phyloP scores from a whole-genome alignment of 2,797 vertebrate genomes.

The Urosaurus nigricauda region DNA sequence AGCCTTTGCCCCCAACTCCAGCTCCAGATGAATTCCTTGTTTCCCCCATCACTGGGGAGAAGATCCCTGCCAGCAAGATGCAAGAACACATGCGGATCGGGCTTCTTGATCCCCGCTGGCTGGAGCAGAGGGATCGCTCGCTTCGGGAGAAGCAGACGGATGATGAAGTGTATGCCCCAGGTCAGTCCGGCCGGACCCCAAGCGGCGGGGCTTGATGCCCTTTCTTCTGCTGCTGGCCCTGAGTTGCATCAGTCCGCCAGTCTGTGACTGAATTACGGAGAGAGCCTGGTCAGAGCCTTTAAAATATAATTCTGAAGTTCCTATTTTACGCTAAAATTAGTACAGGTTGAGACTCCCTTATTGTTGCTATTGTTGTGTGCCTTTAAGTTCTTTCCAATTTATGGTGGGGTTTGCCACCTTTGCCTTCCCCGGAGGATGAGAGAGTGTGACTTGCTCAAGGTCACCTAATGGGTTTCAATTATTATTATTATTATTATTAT shows the following conservation, averaged over 20 bases:
- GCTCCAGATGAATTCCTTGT: slow-evolving; percentile 94
- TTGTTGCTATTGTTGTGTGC: too few species aligned
- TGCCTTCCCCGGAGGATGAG: too few species aligned
- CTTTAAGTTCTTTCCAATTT: too few species aligned
- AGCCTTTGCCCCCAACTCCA: slow-evolving; percentile 81
- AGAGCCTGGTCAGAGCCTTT: rapidly evolving
- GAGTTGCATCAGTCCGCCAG: neutral
- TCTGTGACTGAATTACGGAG: neutral
- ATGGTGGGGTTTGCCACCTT: too few species aligned
- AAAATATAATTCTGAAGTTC: too few species aligned
- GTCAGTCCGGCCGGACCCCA: slow-evolving; percentile 58
- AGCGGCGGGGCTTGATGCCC: rapidly evolving
- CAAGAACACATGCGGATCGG: slow-evolving; percentile 99
- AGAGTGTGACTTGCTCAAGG: too few species aligned
- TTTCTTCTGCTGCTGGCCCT: neutral
- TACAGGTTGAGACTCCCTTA: too few species aligned
- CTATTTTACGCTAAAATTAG: too few species aligned
- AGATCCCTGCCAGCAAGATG: slow-evolving; percentile 98
- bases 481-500: rapidly evolving
- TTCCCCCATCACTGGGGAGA: slow-evolving; percentile 98
- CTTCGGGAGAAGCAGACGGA: slow-evolving; percentile 96
- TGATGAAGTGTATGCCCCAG: slow-evolving; percentile 98
- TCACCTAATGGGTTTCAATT: too few species aligned
- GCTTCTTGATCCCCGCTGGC: slow-evolving; percentile 96
- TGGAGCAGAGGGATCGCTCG: slow-evolving; percentile 95